Percentiles rank a stretch among this genome's conserved stretches.
phyloP scores from a whole-genome alignment of 2,113 vertebrate genomes.

The Melanostigma gelatinosum region DNA sequence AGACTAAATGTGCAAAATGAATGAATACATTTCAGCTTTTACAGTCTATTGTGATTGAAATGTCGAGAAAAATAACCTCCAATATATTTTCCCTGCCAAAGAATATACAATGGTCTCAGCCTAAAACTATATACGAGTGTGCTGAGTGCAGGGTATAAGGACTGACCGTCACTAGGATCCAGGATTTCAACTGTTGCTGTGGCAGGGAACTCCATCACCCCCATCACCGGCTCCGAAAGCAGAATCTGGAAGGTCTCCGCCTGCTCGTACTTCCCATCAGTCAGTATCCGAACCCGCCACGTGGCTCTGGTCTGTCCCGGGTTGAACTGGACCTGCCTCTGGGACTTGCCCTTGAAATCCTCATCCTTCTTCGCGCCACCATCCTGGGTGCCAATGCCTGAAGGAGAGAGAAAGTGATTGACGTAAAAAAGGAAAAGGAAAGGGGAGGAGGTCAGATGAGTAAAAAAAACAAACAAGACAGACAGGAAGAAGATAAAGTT shows the following conservation, averaged over 20 bases:
- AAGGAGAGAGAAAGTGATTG: not conserved
- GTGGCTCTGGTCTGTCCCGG: constrained; percentile 90
- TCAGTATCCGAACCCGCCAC: constrained; percentile 88
- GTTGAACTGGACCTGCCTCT: constrained; percentile 96
- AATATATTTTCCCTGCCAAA: not conserved
- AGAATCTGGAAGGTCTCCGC: constrained; percentile 91
- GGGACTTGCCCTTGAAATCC: constrained; percentile 92
- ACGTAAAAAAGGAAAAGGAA: not conserved
- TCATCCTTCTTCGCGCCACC: constrained; percentile 89
- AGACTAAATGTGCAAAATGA: not conserved
- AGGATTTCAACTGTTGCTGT: constrained; percentile 90
- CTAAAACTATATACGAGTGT: not conserved
- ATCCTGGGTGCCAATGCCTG: constrained; percentile 91
- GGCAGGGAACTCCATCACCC: constrained; percentile 86
- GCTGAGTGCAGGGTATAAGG: not conserved
- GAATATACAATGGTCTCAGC: not conserved
- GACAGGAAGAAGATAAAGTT: not conserved
- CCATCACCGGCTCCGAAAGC: constrained; percentile 94
- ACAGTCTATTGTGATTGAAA: not conserved
- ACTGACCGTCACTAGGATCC: constrained; percentile 92
- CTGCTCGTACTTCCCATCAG: constrained; percentile 88
- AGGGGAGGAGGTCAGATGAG: not conserved
- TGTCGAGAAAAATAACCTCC: not conserved
- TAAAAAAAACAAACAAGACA: not conserved
- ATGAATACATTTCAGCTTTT: not conserved